phyloP scores from a whole-genome alignment of 1,140 invertebrate species.

The Camponotus vicinus region DNA sequence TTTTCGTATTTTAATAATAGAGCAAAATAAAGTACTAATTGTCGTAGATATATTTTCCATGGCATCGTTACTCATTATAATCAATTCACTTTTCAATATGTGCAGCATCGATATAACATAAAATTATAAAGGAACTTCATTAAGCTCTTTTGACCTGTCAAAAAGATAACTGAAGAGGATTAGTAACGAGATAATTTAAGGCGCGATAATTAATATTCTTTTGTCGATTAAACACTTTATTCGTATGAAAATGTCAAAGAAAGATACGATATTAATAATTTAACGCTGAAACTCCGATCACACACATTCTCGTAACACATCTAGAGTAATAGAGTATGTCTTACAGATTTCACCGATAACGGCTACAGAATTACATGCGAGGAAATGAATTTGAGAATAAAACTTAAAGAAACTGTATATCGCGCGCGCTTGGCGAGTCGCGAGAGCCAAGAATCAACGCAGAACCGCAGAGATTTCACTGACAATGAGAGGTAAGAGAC shows the following conservation, averaged over 20 bases:
- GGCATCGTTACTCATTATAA: slow-evolving; percentile 18
- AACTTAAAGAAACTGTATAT: slow-evolving; percentile 23
- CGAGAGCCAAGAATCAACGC: not conserved
- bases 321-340: slow-evolving; percentile 31
- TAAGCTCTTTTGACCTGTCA: not conserved
- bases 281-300: slow-evolving; percentile 46
- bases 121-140: not conserved
- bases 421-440: not conserved
- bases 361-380: slow-evolving; percentile 37
- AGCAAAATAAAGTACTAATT: slow-evolving; percentile 30
- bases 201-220: too few species aligned
- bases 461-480: not conserved
- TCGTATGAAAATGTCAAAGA: slow-evolving; percentile 58
- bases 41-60: not conserved
- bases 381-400: slow-evolving; percentile 15
- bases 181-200: not conserved
- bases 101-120: not conserved
- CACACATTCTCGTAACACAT: slow-evolving; percentile 35
- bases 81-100: not conserved
- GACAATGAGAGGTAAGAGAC: not conserved
- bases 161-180: not conserved
- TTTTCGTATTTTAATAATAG: slow-evolving; percentile 37
- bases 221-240: slow-evolving; percentile 56
- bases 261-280: slow-evolving; percentile 59
- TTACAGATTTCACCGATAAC: slow-evolving; percentile 37